Percentiles rank a stretch among this genome's conserved stretches.
These are phyloP conservation scores for Sepioteuthis lessoniana DNA, from an alignment of 2,888 invertebrate species.

Conservation along the genomic window DNA sequence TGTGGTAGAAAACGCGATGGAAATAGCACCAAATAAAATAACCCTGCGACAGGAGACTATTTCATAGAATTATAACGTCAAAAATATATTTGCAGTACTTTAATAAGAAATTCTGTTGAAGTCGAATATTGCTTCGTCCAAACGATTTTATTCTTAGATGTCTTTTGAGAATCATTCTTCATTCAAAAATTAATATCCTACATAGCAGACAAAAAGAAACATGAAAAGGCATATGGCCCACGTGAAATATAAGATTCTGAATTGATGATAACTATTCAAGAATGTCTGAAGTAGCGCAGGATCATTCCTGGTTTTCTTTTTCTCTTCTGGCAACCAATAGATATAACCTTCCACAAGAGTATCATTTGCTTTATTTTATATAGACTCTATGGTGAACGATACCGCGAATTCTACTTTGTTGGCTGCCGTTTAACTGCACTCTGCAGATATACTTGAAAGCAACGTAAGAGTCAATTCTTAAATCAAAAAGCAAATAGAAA, in stretches of 20 bases:
- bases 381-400: not conserved
- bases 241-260: not conserved
- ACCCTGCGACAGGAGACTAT: no score
- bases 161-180: no score
- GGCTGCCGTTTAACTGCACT: not conserved
- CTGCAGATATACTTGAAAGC: not conserved
- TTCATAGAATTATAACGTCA: no score
- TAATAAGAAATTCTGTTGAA: no score
- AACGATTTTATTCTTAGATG: no score
- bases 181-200: no score
- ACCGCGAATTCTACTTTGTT: not conserved
- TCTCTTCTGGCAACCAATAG: not conserved
- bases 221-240: not conserved
- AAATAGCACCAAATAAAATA: no score
- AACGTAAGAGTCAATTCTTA: not conserved
- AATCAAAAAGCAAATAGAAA: not conserved
- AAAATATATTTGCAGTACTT: no score
- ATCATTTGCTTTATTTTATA: not conserved
- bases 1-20: no score
- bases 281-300: constrained; percentile 2
- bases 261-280: not conserved
- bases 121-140: no score
- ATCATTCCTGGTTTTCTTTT: not conserved
- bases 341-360: not conserved
- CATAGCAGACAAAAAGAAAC: no score